These are phyloP conservation scores for Phrynosoma platyrhinos DNA, from an alignment of 2,113 vertebrate species.

Conservation along the genomic window DNA sequence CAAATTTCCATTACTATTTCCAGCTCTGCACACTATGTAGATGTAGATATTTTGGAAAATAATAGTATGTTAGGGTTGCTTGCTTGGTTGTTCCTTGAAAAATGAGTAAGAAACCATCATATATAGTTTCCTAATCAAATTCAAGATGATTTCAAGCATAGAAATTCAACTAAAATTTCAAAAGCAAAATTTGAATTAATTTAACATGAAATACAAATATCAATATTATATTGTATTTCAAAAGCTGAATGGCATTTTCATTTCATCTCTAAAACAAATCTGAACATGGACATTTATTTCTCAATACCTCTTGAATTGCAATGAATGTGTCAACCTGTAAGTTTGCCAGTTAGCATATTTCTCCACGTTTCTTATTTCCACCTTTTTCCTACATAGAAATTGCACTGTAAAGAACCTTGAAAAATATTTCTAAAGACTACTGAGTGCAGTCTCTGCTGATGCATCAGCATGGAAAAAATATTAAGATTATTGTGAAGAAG, in stretches of 20 bases:
- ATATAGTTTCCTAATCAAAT: neutral
- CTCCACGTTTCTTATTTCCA: neutral
- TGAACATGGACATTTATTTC: neutral
- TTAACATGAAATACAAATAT: neutral
- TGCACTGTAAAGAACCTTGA: neutral
- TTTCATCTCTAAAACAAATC: neutral
- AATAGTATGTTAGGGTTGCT: neutral
- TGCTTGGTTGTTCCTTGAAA: neutral
- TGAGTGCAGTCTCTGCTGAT: neutral
- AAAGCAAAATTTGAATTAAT: neutral
- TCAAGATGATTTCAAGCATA: neutral
- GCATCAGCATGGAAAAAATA: neutral
- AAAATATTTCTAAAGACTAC: neutral
- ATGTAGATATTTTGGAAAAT: neutral
- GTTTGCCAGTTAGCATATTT: conserved; percentile 27
- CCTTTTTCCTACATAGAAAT: neutral
- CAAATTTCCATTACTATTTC: neutral
- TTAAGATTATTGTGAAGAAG: neutral
- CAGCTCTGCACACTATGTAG: neutral
- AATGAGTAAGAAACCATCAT: neutral
- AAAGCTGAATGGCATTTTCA: neutral
- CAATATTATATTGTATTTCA: neutral
- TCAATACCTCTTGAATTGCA: fast-evolving
- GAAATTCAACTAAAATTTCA: neutral
- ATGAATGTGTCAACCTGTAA: neutral